These are phyloP conservation scores for Andrena fulva DNA, from an alignment of 2,888 invertebrate species.

Conservation along the genomic window DNA sequence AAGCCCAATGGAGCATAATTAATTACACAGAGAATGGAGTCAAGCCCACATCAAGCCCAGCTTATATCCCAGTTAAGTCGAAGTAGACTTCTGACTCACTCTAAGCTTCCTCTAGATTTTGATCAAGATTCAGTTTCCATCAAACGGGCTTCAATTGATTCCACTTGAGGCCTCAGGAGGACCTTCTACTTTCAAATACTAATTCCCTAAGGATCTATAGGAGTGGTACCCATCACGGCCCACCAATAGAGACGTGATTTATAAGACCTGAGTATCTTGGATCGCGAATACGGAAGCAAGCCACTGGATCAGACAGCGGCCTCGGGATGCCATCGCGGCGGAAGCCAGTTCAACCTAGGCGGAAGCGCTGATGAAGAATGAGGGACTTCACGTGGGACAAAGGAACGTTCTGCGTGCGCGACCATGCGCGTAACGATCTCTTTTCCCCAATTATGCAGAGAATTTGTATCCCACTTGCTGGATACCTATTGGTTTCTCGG, in stretches of 20 bases:
- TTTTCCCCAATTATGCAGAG: neutral
- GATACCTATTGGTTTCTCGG: neutral
- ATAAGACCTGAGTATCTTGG: neutral
- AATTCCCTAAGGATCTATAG: neutral
- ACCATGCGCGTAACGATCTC: neutral
- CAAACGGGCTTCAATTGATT: too few species aligned
- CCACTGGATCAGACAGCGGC: slow-evolving; percentile 20
- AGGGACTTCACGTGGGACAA: slow-evolving; percentile 20
- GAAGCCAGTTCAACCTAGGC: slow-evolving; percentile 3
- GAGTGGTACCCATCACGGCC: neutral
- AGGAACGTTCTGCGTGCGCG: slow-evolving; percentile 19
- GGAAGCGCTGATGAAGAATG: slow-evolving; percentile 29
- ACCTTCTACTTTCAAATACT: too few species aligned
- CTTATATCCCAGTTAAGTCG: too few species aligned
- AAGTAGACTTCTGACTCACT: too few species aligned
- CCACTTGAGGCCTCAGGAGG: too few species aligned
- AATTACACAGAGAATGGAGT: too few species aligned
- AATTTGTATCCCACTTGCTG: neutral
- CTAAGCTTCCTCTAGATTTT: too few species aligned
- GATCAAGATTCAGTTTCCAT: too few species aligned
- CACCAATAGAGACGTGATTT: neutral
- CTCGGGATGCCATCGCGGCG: slow-evolving; percentile 29
- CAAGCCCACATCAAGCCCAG: too few species aligned
- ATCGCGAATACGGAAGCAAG: slow-evolving; percentile 20
- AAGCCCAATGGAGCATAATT: too few species aligned